phyloP scores from a whole-genome alignment of 2,797 vertebrate genomes.

The Prionace glauca region DNA sequence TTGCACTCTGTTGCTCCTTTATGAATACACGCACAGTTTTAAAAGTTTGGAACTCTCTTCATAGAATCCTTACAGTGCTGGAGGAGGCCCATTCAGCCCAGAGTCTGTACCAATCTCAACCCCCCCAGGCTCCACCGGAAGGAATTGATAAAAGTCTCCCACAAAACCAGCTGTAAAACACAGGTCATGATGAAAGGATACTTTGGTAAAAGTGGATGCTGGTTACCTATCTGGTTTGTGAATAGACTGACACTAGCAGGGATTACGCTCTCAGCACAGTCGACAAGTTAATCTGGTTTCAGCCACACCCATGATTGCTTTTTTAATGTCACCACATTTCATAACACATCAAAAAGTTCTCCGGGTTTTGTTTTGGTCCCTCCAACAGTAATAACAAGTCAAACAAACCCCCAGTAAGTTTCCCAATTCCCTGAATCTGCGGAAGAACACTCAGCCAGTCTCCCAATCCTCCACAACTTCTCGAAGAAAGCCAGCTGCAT shows the following conservation, averaged over 20 bases:
- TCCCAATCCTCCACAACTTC: background rate
- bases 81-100: too few species aligned
- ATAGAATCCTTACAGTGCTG: too few species aligned
- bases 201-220: too few species aligned
- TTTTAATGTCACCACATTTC: background rate
- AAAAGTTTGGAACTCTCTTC: background rate
- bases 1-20: background rate
- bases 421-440: background rate
- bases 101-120: too few species aligned
- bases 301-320: background rate
- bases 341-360: background rate
- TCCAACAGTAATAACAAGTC: background rate
- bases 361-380: background rate
- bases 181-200: too few species aligned
- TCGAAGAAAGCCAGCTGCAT: background rate
- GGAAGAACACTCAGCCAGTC: too few species aligned
- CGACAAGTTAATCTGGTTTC: constrained; percentile 3
- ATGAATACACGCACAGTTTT: background rate
- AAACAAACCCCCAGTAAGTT: background rate
- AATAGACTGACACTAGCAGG: background rate
- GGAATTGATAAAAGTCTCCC: background rate
- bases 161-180: background rate
- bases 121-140: background rate
- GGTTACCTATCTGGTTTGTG: background rate
- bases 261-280: background rate